Percentiles rank a stretch among this genome's conserved stretches.
phyloP scores from a whole-genome alignment of 1,140 invertebrate genomes.

The Rhopalosiphum maidis region DNA sequence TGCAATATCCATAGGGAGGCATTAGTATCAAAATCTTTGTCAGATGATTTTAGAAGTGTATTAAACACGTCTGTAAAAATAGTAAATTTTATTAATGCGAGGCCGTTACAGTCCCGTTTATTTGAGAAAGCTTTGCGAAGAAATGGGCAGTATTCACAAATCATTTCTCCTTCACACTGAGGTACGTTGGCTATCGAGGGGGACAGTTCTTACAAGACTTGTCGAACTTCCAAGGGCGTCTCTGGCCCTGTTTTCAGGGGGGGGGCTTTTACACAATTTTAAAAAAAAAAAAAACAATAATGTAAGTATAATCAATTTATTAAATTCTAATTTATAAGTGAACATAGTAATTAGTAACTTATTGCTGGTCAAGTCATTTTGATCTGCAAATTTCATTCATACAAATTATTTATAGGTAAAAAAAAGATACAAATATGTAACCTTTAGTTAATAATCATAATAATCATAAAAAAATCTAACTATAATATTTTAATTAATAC shows the following conservation, averaged over 20 bases:
- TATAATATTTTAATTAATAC: background rate
- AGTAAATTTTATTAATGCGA: constrained; percentile 54
- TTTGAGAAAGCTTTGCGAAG: constrained; percentile 61
- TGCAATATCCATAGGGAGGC: background rate
- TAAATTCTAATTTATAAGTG: no score
- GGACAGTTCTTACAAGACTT: constrained; percentile 62
- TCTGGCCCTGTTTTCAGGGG: no score
- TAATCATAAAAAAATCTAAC: no score
- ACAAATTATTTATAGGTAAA: no score
- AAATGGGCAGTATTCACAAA: constrained; percentile 62
- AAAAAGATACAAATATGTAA: no score
- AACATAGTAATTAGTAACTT: no score
- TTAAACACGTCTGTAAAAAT: background rate
- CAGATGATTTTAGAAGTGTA: background rate
- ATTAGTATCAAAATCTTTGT: background rate
- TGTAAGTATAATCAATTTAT: no score
- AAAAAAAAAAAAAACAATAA: no score
- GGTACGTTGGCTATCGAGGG: constrained; percentile 62
- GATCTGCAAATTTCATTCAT: no score
- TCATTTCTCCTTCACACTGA: constrained; percentile 62
- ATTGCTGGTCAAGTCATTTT: no score
- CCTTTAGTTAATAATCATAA: no score
- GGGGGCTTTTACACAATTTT: no score
- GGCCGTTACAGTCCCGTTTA: constrained; percentile 48
- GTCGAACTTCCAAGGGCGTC: constrained; percentile 48